These are phyloP conservation scores for Synergus itoensis DNA, from an alignment of 2,888 invertebrate species.

Conservation along the genomic window DNA sequence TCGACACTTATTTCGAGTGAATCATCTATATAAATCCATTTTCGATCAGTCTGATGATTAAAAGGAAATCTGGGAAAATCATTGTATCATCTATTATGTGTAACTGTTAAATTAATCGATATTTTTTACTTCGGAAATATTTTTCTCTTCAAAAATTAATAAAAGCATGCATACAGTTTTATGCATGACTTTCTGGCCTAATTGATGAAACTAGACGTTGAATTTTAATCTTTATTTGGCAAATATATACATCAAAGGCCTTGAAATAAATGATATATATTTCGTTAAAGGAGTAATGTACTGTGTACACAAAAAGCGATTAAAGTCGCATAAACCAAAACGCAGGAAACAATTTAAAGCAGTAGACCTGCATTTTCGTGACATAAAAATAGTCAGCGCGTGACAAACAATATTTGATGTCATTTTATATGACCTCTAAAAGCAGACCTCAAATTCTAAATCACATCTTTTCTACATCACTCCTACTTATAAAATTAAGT, in stretches of 20 bases:
- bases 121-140: background rate
- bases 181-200: background rate
- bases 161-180: background rate
- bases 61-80: background rate
- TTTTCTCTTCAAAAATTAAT: too few species aligned
- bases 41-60: background rate
- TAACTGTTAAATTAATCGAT: background rate
- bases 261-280: background rate
- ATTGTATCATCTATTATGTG: background rate
- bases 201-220: background rate
- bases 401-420: background rate
- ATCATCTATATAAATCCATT: background rate
- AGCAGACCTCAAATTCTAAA: background rate
- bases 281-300: background rate
- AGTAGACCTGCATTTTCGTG: background rate
- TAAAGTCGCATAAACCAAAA: conserved; percentile 4
- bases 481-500: too few species aligned
- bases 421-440: background rate
- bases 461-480: too few species aligned
- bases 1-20: background rate
- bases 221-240: background rate
- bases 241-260: background rate
- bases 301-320: background rate
- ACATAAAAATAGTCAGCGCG: background rate
- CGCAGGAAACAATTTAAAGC: conserved; percentile 6